phyloP scores from a whole-genome alignment of 1,140 invertebrate genomes.

The Eupristina koningsbergeri region DNA sequence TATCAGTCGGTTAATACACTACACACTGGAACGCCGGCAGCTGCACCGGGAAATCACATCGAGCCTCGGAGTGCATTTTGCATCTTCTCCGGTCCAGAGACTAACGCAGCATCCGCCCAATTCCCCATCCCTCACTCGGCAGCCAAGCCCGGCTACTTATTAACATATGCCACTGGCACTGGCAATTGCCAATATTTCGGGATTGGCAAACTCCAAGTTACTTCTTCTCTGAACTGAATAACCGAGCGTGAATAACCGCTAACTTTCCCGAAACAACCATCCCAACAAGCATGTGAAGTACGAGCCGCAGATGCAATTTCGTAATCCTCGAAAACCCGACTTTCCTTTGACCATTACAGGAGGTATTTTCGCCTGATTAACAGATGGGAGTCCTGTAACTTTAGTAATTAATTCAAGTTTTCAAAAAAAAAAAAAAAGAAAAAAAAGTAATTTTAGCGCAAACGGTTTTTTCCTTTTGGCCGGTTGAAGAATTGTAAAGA shows the following conservation, averaged over 20 bases:
- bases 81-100: neutral
- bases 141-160: conserved; percentile 54
- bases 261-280: conserved; percentile 9
- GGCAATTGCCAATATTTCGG: conserved; percentile 61
- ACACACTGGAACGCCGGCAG: conserved; percentile 53
- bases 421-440: neutral
- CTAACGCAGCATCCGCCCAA: neutral
- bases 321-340: too few species aligned
- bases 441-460: neutral
- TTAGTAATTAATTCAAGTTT: neutral
- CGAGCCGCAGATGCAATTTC: neutral
- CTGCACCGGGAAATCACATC: conserved; percentile 61
- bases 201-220: conserved; percentile 59
- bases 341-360: neutral
- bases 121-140: conserved; percentile 18
- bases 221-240: conserved; percentile 37
- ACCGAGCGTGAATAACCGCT: neutral
- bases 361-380: neutral
- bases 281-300: neutral
- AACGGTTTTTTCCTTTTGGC: neutral
- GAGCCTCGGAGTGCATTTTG: conserved; percentile 13
- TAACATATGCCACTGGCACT: conserved; percentile 60
- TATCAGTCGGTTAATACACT: conserved; percentile 69
- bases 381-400: neutral
- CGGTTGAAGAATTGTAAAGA: neutral